Base-by-base conservation (phyloP, 1,140 invertebrate genomes). In the Monochamus saltuarius region DNA sequence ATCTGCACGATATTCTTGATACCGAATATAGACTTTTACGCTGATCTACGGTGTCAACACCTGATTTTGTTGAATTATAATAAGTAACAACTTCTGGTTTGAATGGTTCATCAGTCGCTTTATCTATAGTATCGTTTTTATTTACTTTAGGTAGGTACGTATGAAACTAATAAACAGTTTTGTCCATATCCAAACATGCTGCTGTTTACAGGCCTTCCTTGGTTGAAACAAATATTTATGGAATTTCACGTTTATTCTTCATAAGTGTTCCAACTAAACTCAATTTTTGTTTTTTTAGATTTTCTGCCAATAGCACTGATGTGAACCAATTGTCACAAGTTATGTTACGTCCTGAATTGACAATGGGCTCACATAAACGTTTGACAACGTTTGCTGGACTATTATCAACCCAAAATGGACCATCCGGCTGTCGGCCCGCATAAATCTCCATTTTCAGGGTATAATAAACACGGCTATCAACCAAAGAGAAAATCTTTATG, bases 51-150 rank as follows among this genome's bases (percentile, higher is more conserved):
- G 67, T 65, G 64, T 78, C n/a, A 9, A 80, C 77, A 37, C 72
- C 75, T 11, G 65, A 66, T 71, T 80, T 80, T 7, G 76, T 78
- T 9, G 45, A 8, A 62, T 78, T 77, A 55, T 80, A 79, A 68
- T 73, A 74, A 36, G 65, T 67, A 19, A 79, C 70, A 9, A 79
- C 77, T 51, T 79, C 73, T 34, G 77, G 75, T 61, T 78, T 78
- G 22, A 36, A 10, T 9, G 11, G 9, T 17, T 47, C 37, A 4
- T 49, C 61, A 39, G 40, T 54, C 43, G 55, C 46, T 37, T 59
- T 47, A 52, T 68, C 62, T 42, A 67, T 68, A 38, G 37, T 14
- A 29, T 61, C 57, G 60, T 29, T n/a, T 50, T 50, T 35, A 34
- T 35, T 35, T 11, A 13, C 14, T 11, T 50, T 50, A 36, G 11